Base-by-base conservation (phyloP, 1,140 invertebrate genomes). In the Bilobella aurantiaca region DNA sequence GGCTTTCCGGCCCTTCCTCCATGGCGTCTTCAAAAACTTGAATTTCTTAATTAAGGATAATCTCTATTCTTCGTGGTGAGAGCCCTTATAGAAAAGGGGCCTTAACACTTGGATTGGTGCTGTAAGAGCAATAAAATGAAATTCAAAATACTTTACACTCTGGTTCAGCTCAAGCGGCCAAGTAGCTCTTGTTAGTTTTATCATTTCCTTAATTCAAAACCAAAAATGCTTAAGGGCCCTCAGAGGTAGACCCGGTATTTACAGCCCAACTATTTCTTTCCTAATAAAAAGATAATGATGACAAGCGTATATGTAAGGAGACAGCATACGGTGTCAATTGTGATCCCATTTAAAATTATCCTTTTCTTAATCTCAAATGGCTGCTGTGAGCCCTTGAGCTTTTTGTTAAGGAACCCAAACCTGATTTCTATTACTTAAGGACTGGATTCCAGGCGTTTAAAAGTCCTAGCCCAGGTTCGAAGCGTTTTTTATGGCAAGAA, bases 231-330 rank as follows among this genome's bases (percentile, higher is more conserved):
- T 42, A 42, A 42, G 34, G 34, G 8, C 18, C 8, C 8, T 42
- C 34, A 42, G 34, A n/a, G n/a, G n/a, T n/a, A n/a, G n/a, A n/a
- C n/a, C n/a, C n/a, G n/a, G n/a, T n/a, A n/a, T n/a, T n/a, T n/a
- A n/a, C n/a, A n/a, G n/a, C n/a, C n/a, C n/a, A n/a, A n/a, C n/a
- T n/a, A n/a, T n/a, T n/a, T 42, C 8, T 42, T 8, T 42, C 18
- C 14, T 53, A 53, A 53, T 53, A 53, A 53, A 53, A 53, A 53
- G 49, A 53, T 53, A 53, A 53, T 53, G 49, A 53, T 53, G 49
- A 53, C 49, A 53, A 53, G 49, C 5, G 23, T 5, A 53, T 12
- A 53, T 53, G 49, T 53, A 53, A 53, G 25, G 49, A 53, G 34
- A 12, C 23, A 53, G 25, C 49, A 53, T 23, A 12, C 25, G 49